Evolutionary conservation across 2,888 invertebrate genomes (phyloP).

Genomic region (Limnephilus auricula): DNA sequence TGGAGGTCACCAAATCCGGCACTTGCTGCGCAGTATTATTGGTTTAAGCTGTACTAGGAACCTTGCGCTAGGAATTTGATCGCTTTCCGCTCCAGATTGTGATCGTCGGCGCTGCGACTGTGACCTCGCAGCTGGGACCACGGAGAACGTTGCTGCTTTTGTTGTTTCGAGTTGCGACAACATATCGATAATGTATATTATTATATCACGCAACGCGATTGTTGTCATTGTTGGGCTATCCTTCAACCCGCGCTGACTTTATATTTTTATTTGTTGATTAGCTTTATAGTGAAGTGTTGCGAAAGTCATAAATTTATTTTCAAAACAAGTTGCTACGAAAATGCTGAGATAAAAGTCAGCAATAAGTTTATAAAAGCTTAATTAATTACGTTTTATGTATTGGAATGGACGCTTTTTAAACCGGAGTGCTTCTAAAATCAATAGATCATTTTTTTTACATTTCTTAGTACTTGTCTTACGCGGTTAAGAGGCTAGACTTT

Average conservation of each 20-base stretch:
- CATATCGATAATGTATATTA: slow-evolving; percentile 31
- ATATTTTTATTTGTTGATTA: not conserved
- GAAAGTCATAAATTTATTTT: not conserved
- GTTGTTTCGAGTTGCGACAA: slow-evolving; percentile 30
- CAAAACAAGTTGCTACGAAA: not conserved
- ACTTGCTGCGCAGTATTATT: not conserved
- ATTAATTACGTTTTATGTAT: not conserved
- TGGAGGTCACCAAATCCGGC: too few species aligned
- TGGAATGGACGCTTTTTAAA: not conserved
- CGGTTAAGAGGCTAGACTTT: too few species aligned
- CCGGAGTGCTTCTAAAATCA: not conserved
- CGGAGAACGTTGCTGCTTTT: slow-evolving; percentile 38
- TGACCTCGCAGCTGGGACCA: slow-evolving; percentile 47
- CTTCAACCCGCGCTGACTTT: not conserved
- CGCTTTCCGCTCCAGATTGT: slow-evolving; percentile 60
- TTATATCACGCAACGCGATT: slow-evolving; percentile 18
- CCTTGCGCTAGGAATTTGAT: slow-evolving; percentile 59
- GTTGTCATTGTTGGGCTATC: not conserved
- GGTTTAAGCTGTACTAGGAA: not conserved
- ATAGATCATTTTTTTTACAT: not conserved
- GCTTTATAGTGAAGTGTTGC: not conserved
- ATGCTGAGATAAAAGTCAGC: not conserved
- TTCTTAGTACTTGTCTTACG: not conserved
- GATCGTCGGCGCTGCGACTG: slow-evolving; percentile 36
- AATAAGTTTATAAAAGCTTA: too few species aligned